A percentile compares a stretch with the other conserved stretches of the same genome.
Evolutionary conservation across 2,113 vertebrate genomes (phyloP).

Genomic region (Leptodactylus fuscus): DNA sequence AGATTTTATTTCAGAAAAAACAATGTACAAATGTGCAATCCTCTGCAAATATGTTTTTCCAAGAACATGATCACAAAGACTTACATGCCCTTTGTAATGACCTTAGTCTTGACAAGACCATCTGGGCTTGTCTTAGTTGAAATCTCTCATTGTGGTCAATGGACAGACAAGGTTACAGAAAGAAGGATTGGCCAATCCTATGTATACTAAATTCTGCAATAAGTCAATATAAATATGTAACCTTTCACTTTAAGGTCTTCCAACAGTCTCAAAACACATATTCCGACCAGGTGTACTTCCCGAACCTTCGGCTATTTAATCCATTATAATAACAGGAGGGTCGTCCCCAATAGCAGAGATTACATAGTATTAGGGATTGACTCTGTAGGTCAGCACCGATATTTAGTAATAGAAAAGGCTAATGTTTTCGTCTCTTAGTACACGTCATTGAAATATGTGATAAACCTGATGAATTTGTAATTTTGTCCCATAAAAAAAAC

Average conservation of each 20-base stretch:
- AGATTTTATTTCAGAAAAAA: not conserved
- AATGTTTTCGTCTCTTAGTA: not conserved
- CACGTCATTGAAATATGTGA: not conserved
- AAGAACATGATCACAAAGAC: conserved; percentile 46
- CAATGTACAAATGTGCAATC: conserved; percentile 13
- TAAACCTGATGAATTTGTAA: not conserved
- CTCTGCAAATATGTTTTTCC: conserved; percentile 22
- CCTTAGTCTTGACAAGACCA: conserved; percentile 23
- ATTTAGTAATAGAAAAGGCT: not conserved
- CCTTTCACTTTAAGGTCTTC: conserved; percentile 41
- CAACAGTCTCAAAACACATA: conserved; percentile 22
- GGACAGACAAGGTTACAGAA: not conserved
- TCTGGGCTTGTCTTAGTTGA: conserved; percentile 35
- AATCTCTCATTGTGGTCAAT: conserved; percentile 17
- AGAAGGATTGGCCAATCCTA: not conserved
- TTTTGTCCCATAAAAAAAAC: conserved; percentile 2
- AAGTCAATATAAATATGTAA: conserved; percentile 52
- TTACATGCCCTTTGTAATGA: conserved; percentile 42
- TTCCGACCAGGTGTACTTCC: conserved; percentile 35
- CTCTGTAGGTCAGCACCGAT: conserved; percentile 17
- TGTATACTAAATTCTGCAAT: conserved; percentile 32
- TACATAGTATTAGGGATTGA: conserved; percentile 22
- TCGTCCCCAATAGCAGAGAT: conserved; percentile 12
- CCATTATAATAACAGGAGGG: conserved; percentile 40
- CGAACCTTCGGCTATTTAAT: conserved; percentile 26